Conservation (phyloP, 2,888 invertebrate genomes). For the Caenorhabditis auriculariae region DNA sequence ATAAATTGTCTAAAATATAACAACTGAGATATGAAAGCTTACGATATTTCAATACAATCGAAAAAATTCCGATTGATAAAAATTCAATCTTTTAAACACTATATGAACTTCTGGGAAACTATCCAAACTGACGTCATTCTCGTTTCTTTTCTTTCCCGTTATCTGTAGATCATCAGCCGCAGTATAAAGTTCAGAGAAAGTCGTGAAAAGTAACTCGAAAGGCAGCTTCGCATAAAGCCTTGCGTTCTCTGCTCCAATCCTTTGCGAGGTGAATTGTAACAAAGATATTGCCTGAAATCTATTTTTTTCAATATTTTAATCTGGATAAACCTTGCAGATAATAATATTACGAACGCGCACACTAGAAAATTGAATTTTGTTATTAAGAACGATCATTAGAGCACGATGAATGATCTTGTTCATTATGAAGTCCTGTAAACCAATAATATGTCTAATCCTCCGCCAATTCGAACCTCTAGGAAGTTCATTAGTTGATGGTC, state of each 20-base stretch:
- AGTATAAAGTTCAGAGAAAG: constrained; percentile 41
- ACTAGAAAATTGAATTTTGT: constrained; percentile 28
- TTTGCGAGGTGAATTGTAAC: constrained; percentile 67
- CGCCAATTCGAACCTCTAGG: constrained; percentile 72
- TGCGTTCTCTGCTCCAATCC: constrained; percentile 68
- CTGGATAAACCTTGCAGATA: constrained; percentile 21
- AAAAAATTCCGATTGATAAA: background rate
- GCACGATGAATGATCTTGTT: constrained; percentile 75
- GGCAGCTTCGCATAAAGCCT: constrained; percentile 46
- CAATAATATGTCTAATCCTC: background rate
- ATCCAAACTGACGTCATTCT: background rate
- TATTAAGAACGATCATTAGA: constrained; percentile 17
- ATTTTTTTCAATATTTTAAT: background rate
- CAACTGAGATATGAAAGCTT: constrained; percentile 3
- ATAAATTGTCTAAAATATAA: constrained; percentile 20
- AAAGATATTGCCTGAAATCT: constrained; percentile 13
- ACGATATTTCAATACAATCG: constrained; percentile 1
- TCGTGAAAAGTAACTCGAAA: constrained; percentile 50
- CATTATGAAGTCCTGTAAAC: constrained; percentile 79
- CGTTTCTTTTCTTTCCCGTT: background rate
- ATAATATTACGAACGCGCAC: constrained; percentile 23
- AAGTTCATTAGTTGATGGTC: constrained; percentile 85
- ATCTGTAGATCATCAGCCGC: constrained; percentile 34
- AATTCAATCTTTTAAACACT: background rate
- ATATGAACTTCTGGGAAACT: background rate